Evolutionary conservation across 1,140 invertebrate species (phyloP), one percentile per base, ranked within the genome.

Genomic region (Riptortus pedestris): DNA sequence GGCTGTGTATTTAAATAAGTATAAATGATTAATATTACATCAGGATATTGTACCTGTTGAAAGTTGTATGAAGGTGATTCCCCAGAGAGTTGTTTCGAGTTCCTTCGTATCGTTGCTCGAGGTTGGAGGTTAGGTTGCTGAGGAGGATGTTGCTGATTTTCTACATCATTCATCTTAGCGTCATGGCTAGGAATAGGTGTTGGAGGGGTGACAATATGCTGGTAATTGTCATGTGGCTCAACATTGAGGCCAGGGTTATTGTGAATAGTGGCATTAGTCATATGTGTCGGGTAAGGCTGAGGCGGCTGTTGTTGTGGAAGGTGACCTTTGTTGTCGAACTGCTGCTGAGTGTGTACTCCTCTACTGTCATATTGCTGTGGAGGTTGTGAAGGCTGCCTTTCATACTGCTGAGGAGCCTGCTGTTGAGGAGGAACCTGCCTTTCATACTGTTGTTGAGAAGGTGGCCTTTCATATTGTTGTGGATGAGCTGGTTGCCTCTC

Each of bases 81-180:
- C 2, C 74, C 75, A 31, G 74, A 48, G 28, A 78, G 72, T 52
- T 74, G 73, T 66, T 76, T 77, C 20, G 76, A 79, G 69, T 73
- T 78, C 48, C 78, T 71, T 72, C 75, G 70, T 45, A 77, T 65
- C 43, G 69, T 64, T 14, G 60, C 65, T 60, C 63, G 55, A 12
- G 52, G 33, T 38, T 65, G 58, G 38, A 62, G 38, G 18, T 14
- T 3, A 52, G 67, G 62, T 55, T 55, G 51, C 24, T 55, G 51
- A 14, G 51, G 51, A 24, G 20, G 24, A 28, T 48, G 28, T 26
- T 26, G 20, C 47, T 47, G 29, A n/a, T 62, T 58, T 16, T 51
- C 48, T 5, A 43, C 27, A 31, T 26, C 43, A 47, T n/a, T 22
- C 20, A 43, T 58, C 38, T 64, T 47, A 55, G 58, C 66, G 29